Conservation (phyloP, 2,888 invertebrate genomes). For the Psococerastis gibbosa region DNA sequence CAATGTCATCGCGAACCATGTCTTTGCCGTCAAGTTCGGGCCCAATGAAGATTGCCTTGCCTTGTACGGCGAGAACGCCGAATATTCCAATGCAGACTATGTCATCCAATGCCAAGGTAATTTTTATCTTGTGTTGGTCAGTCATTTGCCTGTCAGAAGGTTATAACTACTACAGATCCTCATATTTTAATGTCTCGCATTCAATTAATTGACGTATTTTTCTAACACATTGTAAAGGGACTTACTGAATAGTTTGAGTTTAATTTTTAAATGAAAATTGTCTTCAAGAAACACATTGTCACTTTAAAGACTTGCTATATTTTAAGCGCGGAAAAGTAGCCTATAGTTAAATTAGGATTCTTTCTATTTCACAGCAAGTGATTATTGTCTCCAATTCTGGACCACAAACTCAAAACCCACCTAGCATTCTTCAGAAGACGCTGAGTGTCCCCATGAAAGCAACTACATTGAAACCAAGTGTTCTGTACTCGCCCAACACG, state of each 20-base stretch:
- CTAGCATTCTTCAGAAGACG: slow-evolving; percentile 16
- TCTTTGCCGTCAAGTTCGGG: neutral
- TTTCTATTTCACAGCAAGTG: slow-evolving; percentile 15
- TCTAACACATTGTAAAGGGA: too few species aligned
- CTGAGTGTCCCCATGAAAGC: slow-evolving; percentile 17
- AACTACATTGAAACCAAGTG: slow-evolving; percentile 8
- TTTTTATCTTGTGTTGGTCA: too few species aligned
- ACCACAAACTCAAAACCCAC: slow-evolving; percentile 13
- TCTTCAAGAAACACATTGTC: too few species aligned
- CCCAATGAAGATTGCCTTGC: neutral
- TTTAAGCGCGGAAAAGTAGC: too few species aligned
- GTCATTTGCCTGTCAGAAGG: too few species aligned
- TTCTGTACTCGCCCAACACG: slow-evolving; percentile 1
- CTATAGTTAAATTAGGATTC: too few species aligned
- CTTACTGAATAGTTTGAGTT: too few species aligned
- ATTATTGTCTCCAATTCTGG: slow-evolving; percentile 16
- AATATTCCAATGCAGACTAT: neutral
- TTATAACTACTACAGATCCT: too few species aligned
- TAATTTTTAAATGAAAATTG: too few species aligned
- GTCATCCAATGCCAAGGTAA: neutral
- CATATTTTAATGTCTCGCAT: too few species aligned
- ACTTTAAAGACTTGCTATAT: too few species aligned
- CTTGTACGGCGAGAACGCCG: neutral
- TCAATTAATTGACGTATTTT: too few species aligned
- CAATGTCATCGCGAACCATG: neutral